Conservation (phyloP, 2,888 invertebrate genomes). For the Synanthedon tipuliformis region DNA sequence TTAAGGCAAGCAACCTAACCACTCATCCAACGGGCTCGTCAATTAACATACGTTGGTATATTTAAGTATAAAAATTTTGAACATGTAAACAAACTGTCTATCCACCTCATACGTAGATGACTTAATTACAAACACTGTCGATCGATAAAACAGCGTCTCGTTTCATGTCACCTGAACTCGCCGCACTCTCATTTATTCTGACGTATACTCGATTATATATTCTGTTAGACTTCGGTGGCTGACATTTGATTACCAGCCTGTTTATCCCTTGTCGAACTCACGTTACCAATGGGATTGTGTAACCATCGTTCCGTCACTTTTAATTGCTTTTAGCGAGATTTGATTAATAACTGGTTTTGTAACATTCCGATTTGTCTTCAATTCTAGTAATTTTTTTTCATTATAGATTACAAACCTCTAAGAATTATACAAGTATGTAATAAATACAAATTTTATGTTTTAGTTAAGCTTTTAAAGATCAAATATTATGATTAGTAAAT, state of each 20-base stretch:
- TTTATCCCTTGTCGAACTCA: conserved; percentile 23
- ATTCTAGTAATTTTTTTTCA: too few relatives aligned
- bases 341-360: conserved; percentile 31
- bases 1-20: too few relatives aligned
- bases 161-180: conserved; percentile 19
- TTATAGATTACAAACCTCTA: too few relatives aligned
- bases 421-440: too few relatives aligned
- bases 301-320: conserved; percentile 31
- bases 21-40: too few relatives aligned
- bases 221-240: conserved; percentile 24
- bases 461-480: too few relatives aligned
- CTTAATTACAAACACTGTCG: conserved; percentile 20
- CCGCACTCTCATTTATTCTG: conserved; percentile 26
- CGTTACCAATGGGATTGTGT: conserved; percentile 28
- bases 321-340: conserved; percentile 48
- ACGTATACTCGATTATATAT: conserved; percentile 41
- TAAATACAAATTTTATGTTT: too few relatives aligned
- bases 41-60: too few relatives aligned
- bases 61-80: too few relatives aligned
- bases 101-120: conserved; percentile 10
- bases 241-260: conserved; percentile 27
- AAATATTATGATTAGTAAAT: too few relatives aligned
- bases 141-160: conserved; percentile 25
- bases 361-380: too few relatives aligned
- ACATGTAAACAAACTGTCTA: too few relatives aligned